Base-by-base conservation (phyloP, 2,888 invertebrate species). In the Catocala fraxini region DNA sequence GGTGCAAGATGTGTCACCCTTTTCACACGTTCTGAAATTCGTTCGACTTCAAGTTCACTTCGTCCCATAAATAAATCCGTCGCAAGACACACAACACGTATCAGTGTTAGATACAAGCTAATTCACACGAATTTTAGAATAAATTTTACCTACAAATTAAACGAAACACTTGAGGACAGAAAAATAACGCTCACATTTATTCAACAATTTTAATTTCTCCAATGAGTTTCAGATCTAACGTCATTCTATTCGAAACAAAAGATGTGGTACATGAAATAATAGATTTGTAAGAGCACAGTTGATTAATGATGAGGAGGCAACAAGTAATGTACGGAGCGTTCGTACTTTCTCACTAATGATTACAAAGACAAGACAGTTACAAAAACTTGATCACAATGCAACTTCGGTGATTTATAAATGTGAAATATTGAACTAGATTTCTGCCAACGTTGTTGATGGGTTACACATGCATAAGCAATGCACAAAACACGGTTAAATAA, bases 281-380 rank as follows among this genome's bases (percentile, higher is more conserved):
- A 76, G 72, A 74, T 77, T 77, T 69, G 77, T 74, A 67, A 73
- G 62, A 65, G 62, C 43, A 59, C 59, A 51, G 51, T 68, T 77
- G 77, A 77, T 77, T 73, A 62, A 77, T 77, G 75, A 70, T 67
- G 51, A 45, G 15, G 53, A 57, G 51, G 71, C 59, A 65, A 63
- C 64, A 58, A 72, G 71, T 77, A 70, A 64, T 77, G 70, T 72
- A 65, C 73, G 56, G 41, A 52, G 49, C 58, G 53, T 54, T 66
- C 53, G 51, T 55, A 71, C 78, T 77, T 77, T 77, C 77, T 63
- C 78, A 63, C 75, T 77, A 77, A 73, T 75, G 75, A 73, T 68
- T 67, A 63, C 65, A 65, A 71, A 71, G 73, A 77, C 78, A 75
- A 73, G 72, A 74, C 76, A 61, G 72, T 67, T 77, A 70, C 63